phyloP scores from a whole-genome alignment of 2,888 invertebrate species.

The Limnephilus auricula region DNA sequence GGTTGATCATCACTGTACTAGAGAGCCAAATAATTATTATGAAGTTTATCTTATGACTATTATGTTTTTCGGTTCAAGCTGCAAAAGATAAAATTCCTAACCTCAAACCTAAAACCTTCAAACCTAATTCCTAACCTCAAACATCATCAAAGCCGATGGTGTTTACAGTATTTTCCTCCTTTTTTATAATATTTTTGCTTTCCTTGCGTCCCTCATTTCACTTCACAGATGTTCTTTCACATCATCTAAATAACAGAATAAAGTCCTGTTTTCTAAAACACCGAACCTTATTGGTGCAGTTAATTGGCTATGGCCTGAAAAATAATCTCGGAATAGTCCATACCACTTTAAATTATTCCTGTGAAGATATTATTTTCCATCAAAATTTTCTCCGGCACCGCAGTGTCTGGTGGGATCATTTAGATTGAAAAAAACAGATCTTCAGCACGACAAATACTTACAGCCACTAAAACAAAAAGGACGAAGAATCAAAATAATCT shows the following conservation, averaged over 20 bases:
- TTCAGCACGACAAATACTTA: neutral
- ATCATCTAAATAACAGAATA: neutral
- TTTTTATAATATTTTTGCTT: neutral
- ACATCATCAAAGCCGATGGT: neutral
- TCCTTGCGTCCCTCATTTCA: neutral
- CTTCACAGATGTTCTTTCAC: neutral
- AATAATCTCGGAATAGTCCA: neutral
- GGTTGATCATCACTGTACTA: too few species aligned
- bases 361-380: conserved; percentile 15
- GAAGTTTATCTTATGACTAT: too few species aligned
- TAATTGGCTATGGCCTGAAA: neutral
- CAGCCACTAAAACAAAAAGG: neutral
- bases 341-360: neutral
- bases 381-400: conserved; percentile 53
- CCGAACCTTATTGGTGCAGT: neutral
- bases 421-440: neutral
- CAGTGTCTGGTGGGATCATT: conserved; percentile 55
- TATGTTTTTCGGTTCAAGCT: neutral
- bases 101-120: too few species aligned
- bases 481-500: neutral
- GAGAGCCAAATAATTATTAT: too few species aligned
- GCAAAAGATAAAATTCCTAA: neutral
- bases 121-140: neutral
- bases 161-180: neutral
- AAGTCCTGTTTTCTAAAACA: neutral